Evolutionary conservation across 2,888 invertebrate genomes (phyloP), one percentile per base, ranked within the genome.

Genomic region (Omphaloscelis lunosa): DNA sequence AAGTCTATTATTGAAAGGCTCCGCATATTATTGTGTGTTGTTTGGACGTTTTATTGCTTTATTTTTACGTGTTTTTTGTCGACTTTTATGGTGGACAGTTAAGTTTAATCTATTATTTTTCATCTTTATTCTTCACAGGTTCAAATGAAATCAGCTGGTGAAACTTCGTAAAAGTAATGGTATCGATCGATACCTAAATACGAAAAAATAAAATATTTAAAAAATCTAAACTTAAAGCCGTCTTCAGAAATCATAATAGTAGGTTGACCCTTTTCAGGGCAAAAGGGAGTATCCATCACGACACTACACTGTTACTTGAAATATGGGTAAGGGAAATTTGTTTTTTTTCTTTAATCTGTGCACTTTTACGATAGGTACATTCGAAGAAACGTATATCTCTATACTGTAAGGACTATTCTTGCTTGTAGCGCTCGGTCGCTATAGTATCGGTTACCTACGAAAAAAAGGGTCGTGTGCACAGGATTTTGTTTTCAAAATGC

Each of bases 261-360:
- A 66, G 76, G 74, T 80, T 72, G 78, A 87, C 88, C 86, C 88
- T 81, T 80, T 75, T 86, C 83, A 80, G 29, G 51, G 27, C 41
- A 71, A 61, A 67, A 48, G 29, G 53, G 11, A 72, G 76, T 61
- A 81, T 82, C 77, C 59, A 71, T 81, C 72, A 63, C 27, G 66
- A 77, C 56, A 69, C 72, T 62, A 65, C 65, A 65, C n/a, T 34
- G 34, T 34, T 34, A 34, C 34, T 34, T 34, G 34, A 34, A 34
- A 34, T 34, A 34, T 34, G 34, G 0, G 34, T 34, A 34, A 5
- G 34, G 34, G 34, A 34, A 34, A 5, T 34, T 34, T 5, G 34
- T 34, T 34, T 34, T 34, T 34, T 34, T 34, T 34, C 3, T 34
- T 34, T 34, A 5, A 34, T 34, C 34, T 34, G 34, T 34, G 34